Base-by-base conservation (phyloP, 2,113 vertebrate genomes). In the Halichoeres trimaculatus region DNA sequence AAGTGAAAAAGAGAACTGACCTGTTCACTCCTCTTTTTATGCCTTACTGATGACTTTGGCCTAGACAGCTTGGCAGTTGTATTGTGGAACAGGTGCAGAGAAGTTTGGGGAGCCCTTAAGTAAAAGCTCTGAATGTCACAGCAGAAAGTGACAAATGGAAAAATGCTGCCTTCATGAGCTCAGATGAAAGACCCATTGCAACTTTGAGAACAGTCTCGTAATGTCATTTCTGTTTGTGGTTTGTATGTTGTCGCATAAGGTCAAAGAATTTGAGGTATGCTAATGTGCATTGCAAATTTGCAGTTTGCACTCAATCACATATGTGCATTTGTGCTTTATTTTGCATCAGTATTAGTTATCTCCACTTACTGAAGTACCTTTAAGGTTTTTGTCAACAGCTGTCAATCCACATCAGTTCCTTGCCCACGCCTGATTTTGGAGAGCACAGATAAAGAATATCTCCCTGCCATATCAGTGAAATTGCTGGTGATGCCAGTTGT, bases 21-120 rank as follows among this genome's bases (percentile, higher is more conserved):
- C 81, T 73, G 34, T 16, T 83, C 57, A 61, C 71, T 76, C 30
- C 54, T 56, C 19, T 54, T 60, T 45, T 36, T 54, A 16, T 55
- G 56, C 30, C 50, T 45, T 75, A 41, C 57, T 78, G 61, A 57
- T 63, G 62, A 66, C 64, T 23, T 51, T 53, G 43, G 11, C 23
- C 47, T 52, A 7, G 1, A 24, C 52, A 34, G 58, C 23, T 63
- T 81, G 74, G 41, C 70, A 67, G 51, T 43, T 62, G 36, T 35
- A 35, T 45, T 24, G 11, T 45, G 55, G 40, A 80, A 61, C 58
- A 69, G 64, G 47, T 60, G 41, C 51, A 58, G 38, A 24, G 3
- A 80, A 34, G 59, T 60, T 79, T 59, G 26, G 1, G 16, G 14
- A 38, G 36, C 47, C 6, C 72, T 43, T 67, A 30, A 60, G 10